Percentiles rank a stretch among this genome's conserved stretches.
These are phyloP conservation scores for Aldrovandia affinis DNA, from an alignment of 2,797 vertebrate genomes.

Conservation along the genomic window DNA sequence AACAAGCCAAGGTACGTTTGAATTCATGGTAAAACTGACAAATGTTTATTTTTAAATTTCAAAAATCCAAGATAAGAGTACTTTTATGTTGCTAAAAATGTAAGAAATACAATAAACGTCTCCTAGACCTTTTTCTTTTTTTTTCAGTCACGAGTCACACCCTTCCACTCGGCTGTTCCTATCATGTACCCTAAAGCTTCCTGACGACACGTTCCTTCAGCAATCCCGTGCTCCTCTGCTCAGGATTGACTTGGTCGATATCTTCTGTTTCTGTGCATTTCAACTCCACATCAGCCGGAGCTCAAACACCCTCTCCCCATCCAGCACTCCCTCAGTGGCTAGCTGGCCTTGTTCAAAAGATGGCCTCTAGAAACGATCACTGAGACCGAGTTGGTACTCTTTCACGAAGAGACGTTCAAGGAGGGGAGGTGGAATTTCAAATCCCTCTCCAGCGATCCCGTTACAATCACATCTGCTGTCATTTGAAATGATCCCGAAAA, in stretches of 20 bases:
- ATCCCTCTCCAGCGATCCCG: conserved; percentile 63
- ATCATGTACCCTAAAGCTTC: conserved; percentile 46
- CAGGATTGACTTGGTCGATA: conserved; percentile 44
- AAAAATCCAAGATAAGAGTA: conserved; percentile 69
- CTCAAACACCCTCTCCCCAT: conserved; percentile 12
- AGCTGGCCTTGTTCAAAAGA: neutral
- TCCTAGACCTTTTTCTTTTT: conserved; percentile 29
- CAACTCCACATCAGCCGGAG: neutral
- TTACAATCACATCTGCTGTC: conserved; percentile 64
- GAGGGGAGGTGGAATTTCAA: conserved; percentile 46
- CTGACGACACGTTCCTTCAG: conserved; percentile 29
- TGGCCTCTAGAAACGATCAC: neutral
- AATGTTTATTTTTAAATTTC: conserved; percentile 53
- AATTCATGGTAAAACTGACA: conserved; percentile 62
- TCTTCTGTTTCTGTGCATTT: conserved; percentile 34
- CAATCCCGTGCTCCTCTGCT: conserved; percentile 24
- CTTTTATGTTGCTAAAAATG: conserved; percentile 64
- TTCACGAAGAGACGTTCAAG: conserved; percentile 1
- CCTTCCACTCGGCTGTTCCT: conserved; percentile 56
- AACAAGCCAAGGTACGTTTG: conserved; percentile 67
- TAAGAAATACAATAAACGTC: conserved; percentile 47
- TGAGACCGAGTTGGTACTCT: conserved; percentile 21
- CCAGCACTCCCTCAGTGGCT: conserved; percentile 31
- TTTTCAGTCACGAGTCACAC: conserved; percentile 40
- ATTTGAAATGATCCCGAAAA: conserved; percentile 49